Percentiles rank a stretch among this genome's conserved stretches.
These are phyloP conservation scores for Drosophila subsilvestris DNA, from an alignment of 2,888 invertebrate genomes.

Conservation along the genomic window DNA sequence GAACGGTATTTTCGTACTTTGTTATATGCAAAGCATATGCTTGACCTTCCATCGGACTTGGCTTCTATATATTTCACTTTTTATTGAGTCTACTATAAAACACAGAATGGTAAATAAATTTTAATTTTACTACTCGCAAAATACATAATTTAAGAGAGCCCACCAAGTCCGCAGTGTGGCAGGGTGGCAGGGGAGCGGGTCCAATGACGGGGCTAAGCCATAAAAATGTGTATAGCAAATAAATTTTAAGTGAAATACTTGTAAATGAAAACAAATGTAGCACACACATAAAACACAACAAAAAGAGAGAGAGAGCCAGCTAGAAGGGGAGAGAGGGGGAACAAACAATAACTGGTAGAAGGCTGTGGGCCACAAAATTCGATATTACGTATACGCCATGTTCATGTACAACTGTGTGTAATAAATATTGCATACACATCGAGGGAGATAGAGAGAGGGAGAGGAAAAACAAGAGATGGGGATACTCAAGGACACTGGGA, in stretches of 20 bases:
- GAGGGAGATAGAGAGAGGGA: not conserved
- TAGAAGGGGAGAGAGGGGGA: conserved; percentile 7
- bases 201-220: conserved; percentile 60
- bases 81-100: conserved; percentile 53
- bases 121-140: conserved; percentile 64
- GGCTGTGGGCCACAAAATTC: conserved; percentile 51
- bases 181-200: conserved; percentile 6
- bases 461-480: conserved; percentile 3
- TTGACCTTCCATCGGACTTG: conserved; percentile 19
- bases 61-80: conserved; percentile 27
- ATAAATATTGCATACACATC: conserved; percentile 61
- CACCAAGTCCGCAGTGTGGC: not conserved
- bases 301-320: not conserved
- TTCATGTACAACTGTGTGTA: conserved; percentile 50
- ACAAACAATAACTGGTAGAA: conserved; percentile 54
- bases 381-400: conserved; percentile 67
- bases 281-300: conserved; percentile 45
- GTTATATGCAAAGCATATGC: conserved; percentile 40
- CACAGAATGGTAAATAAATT: conserved; percentile 63
- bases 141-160: conserved; percentile 63
- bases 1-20: not conserved
- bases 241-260: conserved; percentile 79
- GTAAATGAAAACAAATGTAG: conserved; percentile 79
- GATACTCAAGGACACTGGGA: conserved; percentile 63
- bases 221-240: conserved; percentile 75